Evolutionary conservation across 1,140 invertebrate species (phyloP), one percentile per base, ranked within the genome.

Genomic region (Drosophila malerkotliana): DNA sequence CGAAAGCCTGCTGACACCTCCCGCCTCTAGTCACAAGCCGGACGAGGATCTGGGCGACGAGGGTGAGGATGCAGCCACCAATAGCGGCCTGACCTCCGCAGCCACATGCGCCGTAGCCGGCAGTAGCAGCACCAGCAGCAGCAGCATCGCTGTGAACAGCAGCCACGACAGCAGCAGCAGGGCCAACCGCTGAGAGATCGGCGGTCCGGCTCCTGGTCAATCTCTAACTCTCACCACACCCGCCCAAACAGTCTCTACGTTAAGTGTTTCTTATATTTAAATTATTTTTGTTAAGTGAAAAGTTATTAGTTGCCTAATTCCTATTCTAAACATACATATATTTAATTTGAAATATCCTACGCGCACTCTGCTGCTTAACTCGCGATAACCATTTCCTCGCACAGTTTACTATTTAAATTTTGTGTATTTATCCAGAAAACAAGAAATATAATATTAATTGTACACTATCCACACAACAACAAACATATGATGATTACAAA

Each of bases 21-120:
- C 93, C 0, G 93, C 93, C 30, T 94, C 93, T 79, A 93, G 92
- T 91, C 93, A 93, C 79, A 94, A 94, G 67, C 85, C 88, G 5
- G 82, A 87, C 47, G 80, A 85, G 24, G 80, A 73, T 55, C 66
- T 82, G 49, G 66, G 69, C 56, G 74, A 82, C 64, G 83, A 87
- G 53, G 82, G 74, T 18, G 82, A 87, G 26, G 77, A 60, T 18
- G 21, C 66, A 39, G 52, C 47, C n/a, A 39, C 15, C 49, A 56
- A 59, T n/a, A 52, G 48, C 12, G 55, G 52, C 59, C 49, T 37
- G 32, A 30, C 34, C 48, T 66, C 55, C 53, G 37, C 37, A 18
- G 24, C 34, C 30, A 60, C 32, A 15, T 39, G 56, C 15, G 18
- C 30, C 26, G 18, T 15, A 24, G 7, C 14, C 18, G 32, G 28